Evolutionary conservation across 2,113 vertebrate species (phyloP).

Genomic region (Thalassarche chlororhynchos): DNA sequence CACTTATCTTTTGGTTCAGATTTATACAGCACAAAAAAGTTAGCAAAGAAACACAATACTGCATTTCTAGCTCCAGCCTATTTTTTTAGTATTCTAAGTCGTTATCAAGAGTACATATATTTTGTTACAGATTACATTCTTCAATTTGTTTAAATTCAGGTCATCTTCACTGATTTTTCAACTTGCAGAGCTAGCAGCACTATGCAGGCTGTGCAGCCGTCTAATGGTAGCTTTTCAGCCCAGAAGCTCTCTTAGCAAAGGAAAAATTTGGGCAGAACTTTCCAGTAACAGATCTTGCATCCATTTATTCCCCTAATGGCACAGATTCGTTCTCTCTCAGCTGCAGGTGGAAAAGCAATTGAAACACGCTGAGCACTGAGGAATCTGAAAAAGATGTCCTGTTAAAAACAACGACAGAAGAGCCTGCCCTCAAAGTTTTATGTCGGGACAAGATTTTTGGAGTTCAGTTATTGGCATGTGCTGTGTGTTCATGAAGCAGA

Average conservation of each 20-base stretch:
- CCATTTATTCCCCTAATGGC: neutral
- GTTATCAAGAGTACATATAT: neutral
- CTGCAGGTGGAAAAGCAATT: neutral
- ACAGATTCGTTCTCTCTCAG: neutral
- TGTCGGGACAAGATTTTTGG: neutral
- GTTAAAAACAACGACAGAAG: neutral
- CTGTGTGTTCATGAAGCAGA: neutral
- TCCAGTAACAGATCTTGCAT: neutral
- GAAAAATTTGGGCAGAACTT: neutral
- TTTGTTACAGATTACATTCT: neutral
- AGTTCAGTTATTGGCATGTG: neutral
- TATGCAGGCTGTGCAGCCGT: neutral
- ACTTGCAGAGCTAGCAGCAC: neutral
- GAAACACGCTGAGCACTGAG: neutral
- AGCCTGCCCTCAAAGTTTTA: neutral
- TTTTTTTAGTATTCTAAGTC: neutral
- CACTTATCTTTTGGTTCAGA: neutral
- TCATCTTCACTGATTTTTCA: neutral
- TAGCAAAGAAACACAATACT: neutral
- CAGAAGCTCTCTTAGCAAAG: neutral
- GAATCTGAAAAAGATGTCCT: neutral
- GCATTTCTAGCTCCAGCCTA: neutral
- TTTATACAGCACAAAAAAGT: neutral
- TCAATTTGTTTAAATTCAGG: neutral
- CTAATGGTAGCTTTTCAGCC: neutral